Conservation (phyloP, 2,888 invertebrate species). For the Synanthedon tipuliformis region DNA sequence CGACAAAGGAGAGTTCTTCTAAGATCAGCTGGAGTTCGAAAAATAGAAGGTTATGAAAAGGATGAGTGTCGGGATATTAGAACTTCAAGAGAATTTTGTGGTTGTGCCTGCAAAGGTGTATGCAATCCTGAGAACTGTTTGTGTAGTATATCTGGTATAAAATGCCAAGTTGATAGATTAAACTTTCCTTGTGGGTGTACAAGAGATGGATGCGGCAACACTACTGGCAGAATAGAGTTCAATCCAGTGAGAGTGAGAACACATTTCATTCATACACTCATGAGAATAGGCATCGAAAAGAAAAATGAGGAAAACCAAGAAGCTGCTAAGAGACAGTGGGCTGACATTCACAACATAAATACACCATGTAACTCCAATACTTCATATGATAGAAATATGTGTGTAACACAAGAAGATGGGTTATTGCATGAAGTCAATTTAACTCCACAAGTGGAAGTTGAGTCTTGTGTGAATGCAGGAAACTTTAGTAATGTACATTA, state of each 20-base stretch:
- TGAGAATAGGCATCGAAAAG: conserved; percentile 91
- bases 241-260: conserved; percentile 95
- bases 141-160: conserved; percentile 94
- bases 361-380: conserved; percentile 42
- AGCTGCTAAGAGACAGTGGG: conserved; percentile 60
- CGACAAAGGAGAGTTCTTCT: conserved; percentile 88
- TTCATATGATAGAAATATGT: conserved; percentile 45
- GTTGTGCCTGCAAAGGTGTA: conserved; percentile 90
- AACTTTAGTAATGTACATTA: conserved; percentile 78
- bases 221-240: conserved; percentile 93
- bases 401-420: conserved; percentile 45
- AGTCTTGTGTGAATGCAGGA: conserved; percentile 74
- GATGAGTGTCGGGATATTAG: conserved; percentile 94
- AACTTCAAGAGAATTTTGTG: conserved; percentile 92
- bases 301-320: conserved; percentile 76
- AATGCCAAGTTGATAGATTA: conserved; percentile 96
- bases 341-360: conserved; percentile 32
- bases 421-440: conserved; percentile 66
- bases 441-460: conserved; percentile 70
- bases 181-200: conserved; percentile 98
- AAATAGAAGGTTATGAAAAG: conserved; percentile 93
- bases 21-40: conserved; percentile 91
- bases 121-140: conserved; percentile 97
- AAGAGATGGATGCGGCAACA: conserved; percentile 93
- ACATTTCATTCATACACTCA: conserved; percentile 96